Conservation (phyloP, 1,140 invertebrate species). For the Chelonus insularis region DNA sequence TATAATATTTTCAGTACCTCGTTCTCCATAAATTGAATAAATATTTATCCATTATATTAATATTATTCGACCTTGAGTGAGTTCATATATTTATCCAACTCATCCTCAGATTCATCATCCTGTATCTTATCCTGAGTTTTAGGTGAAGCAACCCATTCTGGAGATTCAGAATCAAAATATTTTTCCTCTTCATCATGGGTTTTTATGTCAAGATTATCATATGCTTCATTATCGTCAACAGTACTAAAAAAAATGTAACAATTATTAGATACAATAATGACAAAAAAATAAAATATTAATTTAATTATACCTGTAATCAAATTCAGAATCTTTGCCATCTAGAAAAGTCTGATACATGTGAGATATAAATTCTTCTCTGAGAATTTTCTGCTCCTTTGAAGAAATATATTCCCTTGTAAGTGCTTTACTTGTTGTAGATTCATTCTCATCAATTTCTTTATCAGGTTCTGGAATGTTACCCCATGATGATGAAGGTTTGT, state of each 20-base stretch:
- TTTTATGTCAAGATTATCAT: slow-evolving; percentile 74
- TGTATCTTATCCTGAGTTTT: slow-evolving; percentile 52
- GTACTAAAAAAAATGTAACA: slow-evolving; percentile 47
- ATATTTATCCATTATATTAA: slow-evolving; percentile 34
- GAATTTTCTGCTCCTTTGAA: slow-evolving; percentile 64
- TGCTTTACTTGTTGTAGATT: slow-evolving; percentile 14
- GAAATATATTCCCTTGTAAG: slow-evolving; percentile 30
- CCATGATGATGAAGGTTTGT: too few relatives aligned
- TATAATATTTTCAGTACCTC: slow-evolving; percentile 37
- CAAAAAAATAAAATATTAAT: not conserved
- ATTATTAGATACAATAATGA: slow-evolving; percentile 6
- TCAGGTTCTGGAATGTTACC: slow-evolving; percentile 18
- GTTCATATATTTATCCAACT: slow-evolving; percentile 75
- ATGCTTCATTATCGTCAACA: slow-evolving; percentile 77
- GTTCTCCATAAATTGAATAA: slow-evolving; percentile 16
- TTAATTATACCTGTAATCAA: slow-evolving; percentile 73
- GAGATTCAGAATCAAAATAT: slow-evolving; percentile 83
- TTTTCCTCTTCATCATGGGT: slow-evolving; percentile 82
- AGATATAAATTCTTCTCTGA: slow-evolving; percentile 81
- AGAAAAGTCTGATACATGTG: slow-evolving; percentile 89
- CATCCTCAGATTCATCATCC: slow-evolving; percentile 64
- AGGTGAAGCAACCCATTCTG: slow-evolving; percentile 56
- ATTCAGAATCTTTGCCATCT: slow-evolving; percentile 78
- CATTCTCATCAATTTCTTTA: slow-evolving; percentile 1
- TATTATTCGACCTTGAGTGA: slow-evolving; percentile 50